Evolutionary conservation across 1,140 invertebrate genomes (phyloP).

Genomic region (Magallana angulata): DNA sequence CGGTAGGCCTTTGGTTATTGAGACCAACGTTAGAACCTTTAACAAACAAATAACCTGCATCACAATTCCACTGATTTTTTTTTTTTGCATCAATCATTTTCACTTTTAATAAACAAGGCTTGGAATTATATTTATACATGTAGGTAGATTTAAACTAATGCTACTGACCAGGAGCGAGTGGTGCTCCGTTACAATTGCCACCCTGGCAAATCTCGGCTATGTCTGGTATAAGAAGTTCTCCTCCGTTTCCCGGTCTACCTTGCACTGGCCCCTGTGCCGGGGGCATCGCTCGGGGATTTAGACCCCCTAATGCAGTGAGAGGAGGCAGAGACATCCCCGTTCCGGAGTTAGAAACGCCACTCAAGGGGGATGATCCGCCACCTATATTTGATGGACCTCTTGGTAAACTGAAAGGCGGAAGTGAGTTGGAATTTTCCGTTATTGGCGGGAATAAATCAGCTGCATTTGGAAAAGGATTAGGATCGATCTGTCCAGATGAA

Average conservation of each 20-base stretch:
- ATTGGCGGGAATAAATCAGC: neutral
- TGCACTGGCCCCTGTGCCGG: neutral
- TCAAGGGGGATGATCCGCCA: neutral
- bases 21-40: neutral
- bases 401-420: neutral
- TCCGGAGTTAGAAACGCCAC: neutral
- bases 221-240: neutral
- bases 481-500: neutral
- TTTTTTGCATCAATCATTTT: too few relatives aligned
- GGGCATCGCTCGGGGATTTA: neutral
- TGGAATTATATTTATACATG: too few relatives aligned
- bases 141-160: too few relatives aligned
- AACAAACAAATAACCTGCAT: neutral
- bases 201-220: neutral
- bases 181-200: neutral
- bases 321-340: neutral
- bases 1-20: neutral
- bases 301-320: neutral
- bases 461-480: neutral
- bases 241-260: neutral
- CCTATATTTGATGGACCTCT: neutral
- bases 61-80: too few relatives aligned
- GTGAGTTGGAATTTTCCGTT: neutral
- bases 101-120: too few relatives aligned
- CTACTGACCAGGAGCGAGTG: constrained; percentile 1